Conservation (phyloP, 1,140 invertebrate species). For the Octopus sinensis region DNA sequence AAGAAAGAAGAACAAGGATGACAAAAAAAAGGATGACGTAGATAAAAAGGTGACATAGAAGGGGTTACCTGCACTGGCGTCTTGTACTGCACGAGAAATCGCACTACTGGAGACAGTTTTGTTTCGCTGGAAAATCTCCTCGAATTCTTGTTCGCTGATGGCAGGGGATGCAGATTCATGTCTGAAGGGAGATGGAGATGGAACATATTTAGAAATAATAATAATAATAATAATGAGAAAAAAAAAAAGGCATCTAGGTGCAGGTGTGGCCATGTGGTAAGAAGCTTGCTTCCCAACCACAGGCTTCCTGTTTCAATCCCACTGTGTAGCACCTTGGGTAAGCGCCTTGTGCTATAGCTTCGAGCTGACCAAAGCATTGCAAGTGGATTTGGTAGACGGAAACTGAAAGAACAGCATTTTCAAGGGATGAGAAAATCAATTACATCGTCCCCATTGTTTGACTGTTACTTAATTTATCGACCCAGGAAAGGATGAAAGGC, state of each 20-base stretch:
- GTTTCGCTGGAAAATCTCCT: slow-evolving; percentile 96
- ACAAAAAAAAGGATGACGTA: neutral
- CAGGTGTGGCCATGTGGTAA: too few relatives aligned
- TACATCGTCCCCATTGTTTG: too few relatives aligned
- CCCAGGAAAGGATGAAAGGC: too few relatives aligned
- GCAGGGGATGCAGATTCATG: slow-evolving; percentile 55
- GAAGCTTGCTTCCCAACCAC: too few relatives aligned
- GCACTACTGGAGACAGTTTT: slow-evolving; percentile 94
- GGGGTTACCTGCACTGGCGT: slow-evolving; percentile 77
- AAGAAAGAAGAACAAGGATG: neutral
- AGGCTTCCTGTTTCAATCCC: too few relatives aligned
- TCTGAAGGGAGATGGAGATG: slow-evolving; percentile 27
- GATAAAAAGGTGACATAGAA: neutral
- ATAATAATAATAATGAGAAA: neutral
- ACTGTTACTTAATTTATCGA: too few relatives aligned
- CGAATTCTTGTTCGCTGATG: slow-evolving; percentile 91
- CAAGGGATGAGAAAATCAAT: too few relatives aligned
- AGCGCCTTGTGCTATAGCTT: too few relatives aligned
- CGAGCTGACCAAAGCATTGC: too few relatives aligned
- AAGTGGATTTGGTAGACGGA: too few relatives aligned
- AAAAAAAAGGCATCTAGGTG: neutral
- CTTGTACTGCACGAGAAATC: slow-evolving; percentile 92
- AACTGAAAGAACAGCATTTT: too few relatives aligned
- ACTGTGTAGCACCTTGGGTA: too few relatives aligned
- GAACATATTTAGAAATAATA: neutral